phyloP scores from a whole-genome alignment of 2,797 vertebrate genomes.

The Threskiornis aethiopicus region DNA sequence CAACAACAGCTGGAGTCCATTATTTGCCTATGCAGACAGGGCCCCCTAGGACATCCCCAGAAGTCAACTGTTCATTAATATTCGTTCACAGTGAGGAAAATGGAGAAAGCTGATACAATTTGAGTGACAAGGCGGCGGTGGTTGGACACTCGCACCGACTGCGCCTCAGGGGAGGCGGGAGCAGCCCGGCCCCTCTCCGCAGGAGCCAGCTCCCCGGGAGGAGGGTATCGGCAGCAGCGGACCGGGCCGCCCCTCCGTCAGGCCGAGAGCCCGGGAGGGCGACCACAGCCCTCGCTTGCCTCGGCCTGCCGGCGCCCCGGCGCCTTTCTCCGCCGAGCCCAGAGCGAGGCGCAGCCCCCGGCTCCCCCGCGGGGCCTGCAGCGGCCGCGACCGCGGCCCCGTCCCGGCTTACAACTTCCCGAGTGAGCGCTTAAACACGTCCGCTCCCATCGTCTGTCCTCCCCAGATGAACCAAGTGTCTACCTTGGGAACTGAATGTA shows the following conservation, averaged over 20 bases:
- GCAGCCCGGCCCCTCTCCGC: background rate
- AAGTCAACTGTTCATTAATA: background rate
- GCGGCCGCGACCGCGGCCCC: background rate
- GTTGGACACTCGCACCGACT: fast-evolving
- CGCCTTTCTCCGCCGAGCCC: background rate
- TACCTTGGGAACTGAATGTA: background rate
- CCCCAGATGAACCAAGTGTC: background rate
- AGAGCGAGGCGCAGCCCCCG: background rate
- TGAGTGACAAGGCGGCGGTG: fast-evolving
- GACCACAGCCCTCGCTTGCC: fast-evolving
- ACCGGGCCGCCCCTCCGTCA: background rate
- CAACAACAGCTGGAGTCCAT: background rate
- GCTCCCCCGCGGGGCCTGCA: no score
- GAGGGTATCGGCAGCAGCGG: background rate
- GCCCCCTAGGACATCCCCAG: background rate
- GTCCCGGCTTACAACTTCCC: background rate
- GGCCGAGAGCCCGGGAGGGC: background rate
- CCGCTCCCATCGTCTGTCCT: background rate
- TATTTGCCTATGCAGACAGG: fast-evolving
- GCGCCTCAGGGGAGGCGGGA: background rate
- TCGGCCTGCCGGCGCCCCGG: background rate
- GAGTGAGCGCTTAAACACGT: background rate
- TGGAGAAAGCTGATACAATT: fast-evolving
- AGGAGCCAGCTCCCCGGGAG: background rate
- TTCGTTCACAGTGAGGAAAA: background rate